These are phyloP conservation scores for Dromiciops gliroides DNA, from an alignment of 2,113 vertebrate genomes.

Conservation along the genomic window DNA sequence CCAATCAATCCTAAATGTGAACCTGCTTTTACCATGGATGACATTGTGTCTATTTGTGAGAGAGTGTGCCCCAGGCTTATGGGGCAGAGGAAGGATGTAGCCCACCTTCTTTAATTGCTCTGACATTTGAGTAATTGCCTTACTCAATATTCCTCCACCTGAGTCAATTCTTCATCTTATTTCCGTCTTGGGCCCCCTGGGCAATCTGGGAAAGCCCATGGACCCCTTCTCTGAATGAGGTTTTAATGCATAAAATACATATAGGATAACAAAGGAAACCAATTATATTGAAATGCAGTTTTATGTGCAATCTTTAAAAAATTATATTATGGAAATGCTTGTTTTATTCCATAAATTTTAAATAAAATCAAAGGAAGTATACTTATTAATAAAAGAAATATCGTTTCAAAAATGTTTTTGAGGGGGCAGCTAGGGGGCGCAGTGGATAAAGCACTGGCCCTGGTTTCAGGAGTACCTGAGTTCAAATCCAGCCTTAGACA, in stretches of 20 bases:
- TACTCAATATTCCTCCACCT: not conserved
- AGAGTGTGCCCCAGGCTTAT: not conserved
- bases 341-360: not conserved
- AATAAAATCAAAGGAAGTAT: no score
- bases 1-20: not conserved
- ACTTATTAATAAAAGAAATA: not conserved
- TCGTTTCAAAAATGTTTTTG: not conserved
- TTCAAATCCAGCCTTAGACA: no score
- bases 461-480: no score
- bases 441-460: no score
- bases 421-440: no score
- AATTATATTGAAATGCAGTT: not conserved
- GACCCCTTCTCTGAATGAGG: not conserved
- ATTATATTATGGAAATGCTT: not conserved
- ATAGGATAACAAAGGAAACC: not conserved
- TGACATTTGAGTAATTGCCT: not conserved
- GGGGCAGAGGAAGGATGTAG: not conserved
- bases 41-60: not conserved
- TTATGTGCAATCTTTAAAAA: not conserved
- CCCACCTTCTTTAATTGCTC: not conserved
- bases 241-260: not conserved
- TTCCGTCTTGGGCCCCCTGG: not conserved
- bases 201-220: not conserved
- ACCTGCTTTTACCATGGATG: not conserved
- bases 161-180: not conserved